Percentiles rank a stretch among this genome's conserved stretches.
These are phyloP conservation scores for Danaus plexippus DNA, from an alignment of 1,140 invertebrate genomes.

Conservation along the genomic window DNA sequence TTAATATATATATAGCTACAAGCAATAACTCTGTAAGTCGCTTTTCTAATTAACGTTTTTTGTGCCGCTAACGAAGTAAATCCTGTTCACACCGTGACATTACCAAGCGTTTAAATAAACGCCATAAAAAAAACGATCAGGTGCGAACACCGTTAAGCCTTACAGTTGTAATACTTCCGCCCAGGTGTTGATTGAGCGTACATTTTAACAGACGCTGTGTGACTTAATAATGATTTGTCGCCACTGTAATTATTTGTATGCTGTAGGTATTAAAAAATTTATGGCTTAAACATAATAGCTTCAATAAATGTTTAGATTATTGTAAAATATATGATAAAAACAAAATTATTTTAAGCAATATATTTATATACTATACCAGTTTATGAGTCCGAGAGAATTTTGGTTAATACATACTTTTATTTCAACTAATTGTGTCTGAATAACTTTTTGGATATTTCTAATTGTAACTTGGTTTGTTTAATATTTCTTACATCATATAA, in stretches of 20 bases:
- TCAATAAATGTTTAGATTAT: not conserved
- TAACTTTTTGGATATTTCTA: no score
- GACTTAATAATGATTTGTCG: constrained; percentile 14
- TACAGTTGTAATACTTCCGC: constrained; percentile 15
- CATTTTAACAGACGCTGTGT: constrained; percentile 9
- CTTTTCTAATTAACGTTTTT: no score
- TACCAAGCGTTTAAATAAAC: no score
- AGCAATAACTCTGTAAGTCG: no score
- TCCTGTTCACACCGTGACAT: no score
- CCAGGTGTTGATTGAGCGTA: constrained; percentile 26
- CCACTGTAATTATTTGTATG: no score
- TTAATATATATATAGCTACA: no score
- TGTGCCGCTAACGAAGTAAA: no score
- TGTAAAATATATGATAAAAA: not conserved
- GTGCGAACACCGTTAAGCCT: not conserved
- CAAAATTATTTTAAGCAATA: not conserved
- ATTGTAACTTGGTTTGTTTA: no score
- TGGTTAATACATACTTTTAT: no score
- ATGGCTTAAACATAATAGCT: not conserved
- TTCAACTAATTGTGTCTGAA: no score
- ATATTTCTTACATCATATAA: no score
- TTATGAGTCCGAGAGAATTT: not conserved
- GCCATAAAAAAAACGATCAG: not conserved
- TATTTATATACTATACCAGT: not conserved
- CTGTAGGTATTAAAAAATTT: constrained; percentile 1